Conservation (phyloP, 2,797 vertebrate species). For the Lacerta agilis region DNA sequence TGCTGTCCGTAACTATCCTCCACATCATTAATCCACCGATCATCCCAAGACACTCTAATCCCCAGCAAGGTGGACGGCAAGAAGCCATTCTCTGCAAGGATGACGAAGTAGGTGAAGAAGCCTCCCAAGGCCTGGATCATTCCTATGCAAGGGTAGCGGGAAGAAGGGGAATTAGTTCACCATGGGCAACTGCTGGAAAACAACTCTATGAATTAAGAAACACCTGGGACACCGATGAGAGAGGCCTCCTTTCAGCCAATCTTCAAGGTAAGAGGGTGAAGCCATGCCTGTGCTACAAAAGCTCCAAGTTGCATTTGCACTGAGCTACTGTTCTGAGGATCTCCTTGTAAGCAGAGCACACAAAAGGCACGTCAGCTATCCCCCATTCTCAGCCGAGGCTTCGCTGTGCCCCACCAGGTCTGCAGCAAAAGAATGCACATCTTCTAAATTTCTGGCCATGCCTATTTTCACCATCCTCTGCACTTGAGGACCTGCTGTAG, state of each 20-base stretch:
- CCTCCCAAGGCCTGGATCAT: slow-evolving; percentile 97
- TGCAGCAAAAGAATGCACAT: background rate
- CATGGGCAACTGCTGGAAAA: background rate
- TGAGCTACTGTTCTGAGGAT: slow-evolving; percentile 43
- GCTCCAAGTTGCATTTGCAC: background rate
- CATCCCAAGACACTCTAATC: slow-evolving; percentile 88
- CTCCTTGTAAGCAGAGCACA: background rate
- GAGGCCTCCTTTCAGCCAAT: background rate
- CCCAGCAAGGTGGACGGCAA: slow-evolving; percentile 87
- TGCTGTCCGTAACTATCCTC: slow-evolving; percentile 99
- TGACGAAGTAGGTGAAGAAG: slow-evolving; percentile 97
- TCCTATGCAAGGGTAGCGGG: slow-evolving; percentile 72
- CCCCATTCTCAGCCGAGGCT: background rate
- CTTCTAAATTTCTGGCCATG: background rate
- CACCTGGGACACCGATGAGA: background rate
- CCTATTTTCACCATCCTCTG: background rate
- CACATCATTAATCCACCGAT: slow-evolving; percentile 88
- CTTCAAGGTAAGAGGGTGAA: background rate
- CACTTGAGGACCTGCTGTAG: background rate
- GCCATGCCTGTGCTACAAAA: background rate
- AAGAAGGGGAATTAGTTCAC: background rate
- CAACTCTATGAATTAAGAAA: background rate
- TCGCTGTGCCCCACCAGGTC: no score
- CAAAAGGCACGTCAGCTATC: slow-evolving; percentile 42
- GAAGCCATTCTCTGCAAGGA: slow-evolving; percentile 96